Percentiles rank a stretch among this genome's conserved stretches.
phyloP scores from a whole-genome alignment of 2,888 invertebrate species.

The Himalopsyche kuldschensis region DNA sequence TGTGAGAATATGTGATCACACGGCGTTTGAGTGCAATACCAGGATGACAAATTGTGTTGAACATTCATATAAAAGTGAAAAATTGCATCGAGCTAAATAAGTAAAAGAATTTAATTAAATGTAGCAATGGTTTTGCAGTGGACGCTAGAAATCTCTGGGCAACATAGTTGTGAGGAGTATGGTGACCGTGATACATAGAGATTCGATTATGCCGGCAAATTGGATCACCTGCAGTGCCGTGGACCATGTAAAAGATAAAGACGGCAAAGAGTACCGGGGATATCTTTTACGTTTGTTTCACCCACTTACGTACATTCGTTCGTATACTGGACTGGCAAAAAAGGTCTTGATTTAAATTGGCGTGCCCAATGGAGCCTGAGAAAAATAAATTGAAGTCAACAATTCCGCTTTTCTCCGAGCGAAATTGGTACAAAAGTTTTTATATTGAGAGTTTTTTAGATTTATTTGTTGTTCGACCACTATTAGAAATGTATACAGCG shows the following conservation, averaged over 20 bases:
- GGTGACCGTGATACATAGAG: slow-evolving; percentile 41
- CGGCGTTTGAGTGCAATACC: no score
- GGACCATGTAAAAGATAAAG: slow-evolving; percentile 58
- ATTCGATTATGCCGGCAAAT: slow-evolving; percentile 62
- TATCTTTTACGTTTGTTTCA: slow-evolving; percentile 31
- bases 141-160: neutral
- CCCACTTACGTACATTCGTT: slow-evolving; percentile 24
- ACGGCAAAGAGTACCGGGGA: slow-evolving; percentile 41
- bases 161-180: neutral
- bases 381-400: slow-evolving; percentile 36
- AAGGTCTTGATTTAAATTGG: slow-evolving; percentile 37
- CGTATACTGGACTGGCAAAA: slow-evolving; percentile 8
- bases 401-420: slow-evolving; percentile 22
- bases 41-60: no score
- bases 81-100: no score
- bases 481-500: neutral
- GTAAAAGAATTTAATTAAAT: neutral
- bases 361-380: slow-evolving; percentile 33
- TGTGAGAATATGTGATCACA: no score
- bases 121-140: neutral
- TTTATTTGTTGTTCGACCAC: neutral
- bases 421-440: neutral
- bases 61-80: no score
- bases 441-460: neutral
- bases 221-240: slow-evolving; percentile 61